A percentile compares a stretch with the other conserved stretches of the same genome.
phyloP scores from a whole-genome alignment of 30 jellyfish, hydroid and myxozoan species.

The Hydractinia symbiolongicarpus region DNA sequence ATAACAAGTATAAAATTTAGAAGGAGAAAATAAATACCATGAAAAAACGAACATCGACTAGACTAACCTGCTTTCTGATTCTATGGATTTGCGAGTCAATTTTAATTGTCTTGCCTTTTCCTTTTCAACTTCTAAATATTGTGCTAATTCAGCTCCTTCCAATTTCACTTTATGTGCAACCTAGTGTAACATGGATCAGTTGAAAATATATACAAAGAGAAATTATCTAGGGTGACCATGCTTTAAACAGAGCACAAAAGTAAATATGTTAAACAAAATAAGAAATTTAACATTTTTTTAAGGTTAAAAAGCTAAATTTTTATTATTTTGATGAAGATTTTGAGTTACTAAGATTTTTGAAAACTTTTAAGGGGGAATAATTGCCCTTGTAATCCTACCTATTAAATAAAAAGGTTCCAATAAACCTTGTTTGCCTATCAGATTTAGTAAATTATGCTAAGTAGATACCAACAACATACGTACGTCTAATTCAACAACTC shows the following conservation, averaged over 20 bases:
- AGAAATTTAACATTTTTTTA: not conserved
- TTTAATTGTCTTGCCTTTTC: constrained; percentile 51
- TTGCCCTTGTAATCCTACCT: too few species aligned
- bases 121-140: constrained; percentile 59
- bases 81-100: constrained; percentile 39
- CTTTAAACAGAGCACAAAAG: not conserved
- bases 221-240: not conserved
- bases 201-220: not conserved
- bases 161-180: constrained; percentile 61
- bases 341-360: not conserved
- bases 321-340: not conserved
- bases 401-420: too few species aligned
- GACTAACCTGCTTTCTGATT: constrained; percentile 39
- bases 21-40: not conserved
- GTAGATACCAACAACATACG: too few species aligned
- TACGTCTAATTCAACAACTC: constrained; percentile 58
- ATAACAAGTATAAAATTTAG: too few species aligned
- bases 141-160: constrained; percentile 78
- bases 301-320: not conserved
- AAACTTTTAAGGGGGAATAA: too few species aligned
- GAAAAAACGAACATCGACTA: not conserved
- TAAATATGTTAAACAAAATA: not conserved
- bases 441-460: too few species aligned
- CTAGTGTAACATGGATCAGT: not conserved
- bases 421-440: too few species aligned